phyloP scores from a whole-genome alignment of 2,888 invertebrate species.

The Drosophila atroscutellata region DNA sequence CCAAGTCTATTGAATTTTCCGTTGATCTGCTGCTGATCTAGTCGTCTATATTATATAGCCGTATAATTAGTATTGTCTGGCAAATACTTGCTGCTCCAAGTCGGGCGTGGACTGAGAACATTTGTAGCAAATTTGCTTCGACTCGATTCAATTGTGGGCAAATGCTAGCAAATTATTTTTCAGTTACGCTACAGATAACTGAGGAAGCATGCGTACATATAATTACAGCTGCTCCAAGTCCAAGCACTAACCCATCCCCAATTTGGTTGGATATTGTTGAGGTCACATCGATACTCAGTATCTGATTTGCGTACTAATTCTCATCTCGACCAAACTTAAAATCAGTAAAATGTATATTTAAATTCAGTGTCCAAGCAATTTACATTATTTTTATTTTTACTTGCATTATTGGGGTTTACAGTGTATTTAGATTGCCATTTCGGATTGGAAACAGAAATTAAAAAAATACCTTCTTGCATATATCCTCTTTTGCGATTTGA shows the following conservation, averaged over 20 bases:
- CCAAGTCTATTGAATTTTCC: slow-evolving; percentile 49
- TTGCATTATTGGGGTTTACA: slow-evolving; percentile 42
- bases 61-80: slow-evolving; percentile 50
- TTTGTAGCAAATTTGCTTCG: slow-evolving; percentile 10
- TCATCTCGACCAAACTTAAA: background rate
- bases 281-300: background rate
- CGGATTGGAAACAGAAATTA: slow-evolving; percentile 24
- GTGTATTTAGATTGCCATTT: slow-evolving; percentile 35
- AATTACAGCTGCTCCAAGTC: background rate
- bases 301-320: background rate
- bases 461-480: slow-evolving; percentile 15
- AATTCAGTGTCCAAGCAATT: background rate
- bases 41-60: slow-evolving; percentile 42
- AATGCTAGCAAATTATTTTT: slow-evolving; percentile 18
- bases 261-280: background rate
- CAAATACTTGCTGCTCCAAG: slow-evolving; percentile 33
- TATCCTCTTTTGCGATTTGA: background rate
- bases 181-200: background rate
- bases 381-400: slow-evolving; percentile 31
- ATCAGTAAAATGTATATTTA: background rate
- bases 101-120: slow-evolving; percentile 26
- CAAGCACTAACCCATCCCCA: background rate
- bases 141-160: slow-evolving; percentile 30
- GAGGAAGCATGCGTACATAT: background rate
- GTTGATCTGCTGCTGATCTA: slow-evolving; percentile 46